Base-by-base conservation (phyloP, 2,888 invertebrate species). In the Dorcus parallelipipedus region DNA sequence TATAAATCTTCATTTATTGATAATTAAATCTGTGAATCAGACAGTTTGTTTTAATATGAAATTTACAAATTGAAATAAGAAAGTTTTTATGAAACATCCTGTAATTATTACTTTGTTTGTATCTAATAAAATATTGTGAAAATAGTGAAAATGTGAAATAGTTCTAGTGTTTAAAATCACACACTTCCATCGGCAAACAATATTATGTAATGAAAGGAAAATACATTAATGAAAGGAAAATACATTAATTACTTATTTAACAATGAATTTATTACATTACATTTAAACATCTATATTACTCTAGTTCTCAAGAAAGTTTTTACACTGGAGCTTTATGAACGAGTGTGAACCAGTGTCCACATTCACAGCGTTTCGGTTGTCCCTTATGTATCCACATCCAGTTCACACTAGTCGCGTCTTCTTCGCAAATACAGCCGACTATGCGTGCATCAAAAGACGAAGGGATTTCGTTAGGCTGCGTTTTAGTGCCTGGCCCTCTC, bases 381-480 rank as follows among this genome's bases (percentile, higher is more conserved):
- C 92, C 97, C 81, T 89, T 87, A 78, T 96, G 90, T 71, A 98
- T 81, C 91, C 95, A 95, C 89, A 97, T 94, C 94, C 95, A 98
- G 75, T 89, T 91, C 67, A 98, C 87, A 62, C 86, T 83, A 56
- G 91, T 88, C 52, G 93, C 86, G 75, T 97, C 97, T 79, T 96
- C 95, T 79, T 97, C 95, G 78, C 97, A 98, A 78, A 97, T 86
- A 80, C 98, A 98, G 61, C 97, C 97, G 66, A 98, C 87, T 67
- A 97, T 85, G 71, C 97, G 89, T 57, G 91, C 89, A 54, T 93
- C 91, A 69, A 90, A 93, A 71, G 91, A 90, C 53, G 97, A 96
- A 60, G 95, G 95, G 71, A 98, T 90, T 66, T 93, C 80, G 67
- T 92, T 97, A 58, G 97, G 97, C 66, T 84, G 81, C 38, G 88